Evolutionary conservation across 2,113 vertebrate species (phyloP), one percentile per base, ranked within the genome.

Genomic region (Anthoscopus minutus): DNA sequence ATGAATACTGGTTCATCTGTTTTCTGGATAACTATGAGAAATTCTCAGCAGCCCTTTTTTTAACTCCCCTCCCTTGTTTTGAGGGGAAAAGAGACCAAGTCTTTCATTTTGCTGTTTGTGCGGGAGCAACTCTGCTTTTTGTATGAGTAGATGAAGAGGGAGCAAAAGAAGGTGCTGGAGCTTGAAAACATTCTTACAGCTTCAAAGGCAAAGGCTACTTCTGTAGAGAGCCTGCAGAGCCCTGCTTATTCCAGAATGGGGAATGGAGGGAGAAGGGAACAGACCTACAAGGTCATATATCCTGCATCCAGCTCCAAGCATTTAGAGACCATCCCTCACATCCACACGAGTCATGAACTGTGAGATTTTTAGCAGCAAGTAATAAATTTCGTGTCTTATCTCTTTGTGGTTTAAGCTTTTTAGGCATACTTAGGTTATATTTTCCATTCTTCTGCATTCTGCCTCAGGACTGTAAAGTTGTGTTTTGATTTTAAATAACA

Each of bases 21-120:
- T 85, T 93, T 40, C 62, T 83, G 57, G 24, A 45, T 74, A 72
- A 72, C n/a, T 11, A 20, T 42, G 57, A 56, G 33, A 92, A 89
- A 83, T 83, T 57, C 31, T 79, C 48, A 89, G 35, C 33, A 87
- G 14, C 33, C 19, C 8, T 85, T 16, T 45, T 21, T 22, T 19
- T 1, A n/a, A n/a, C 3, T 3, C 1, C 0, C 3, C 12, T 2
- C 3, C 19, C 30, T 71, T 78, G 35, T 20, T 71, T 21, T 86
- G 28, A 57, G 31, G 10, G 15, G 8, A 31, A 70, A 66, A 84
- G 45, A 23, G 12, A 30, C 9, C 15, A 50, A 10, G 64, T 86
- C 13, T 71, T 96, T 88, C 25, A 42, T 71, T 86, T 90, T 81
- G 18, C 47, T 78, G 1, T 74, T 54, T 73, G 15, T 65, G 56